Conservation (phyloP, 2,113 vertebrate genomes). For the Romanogobio albipinnatus region DNA sequence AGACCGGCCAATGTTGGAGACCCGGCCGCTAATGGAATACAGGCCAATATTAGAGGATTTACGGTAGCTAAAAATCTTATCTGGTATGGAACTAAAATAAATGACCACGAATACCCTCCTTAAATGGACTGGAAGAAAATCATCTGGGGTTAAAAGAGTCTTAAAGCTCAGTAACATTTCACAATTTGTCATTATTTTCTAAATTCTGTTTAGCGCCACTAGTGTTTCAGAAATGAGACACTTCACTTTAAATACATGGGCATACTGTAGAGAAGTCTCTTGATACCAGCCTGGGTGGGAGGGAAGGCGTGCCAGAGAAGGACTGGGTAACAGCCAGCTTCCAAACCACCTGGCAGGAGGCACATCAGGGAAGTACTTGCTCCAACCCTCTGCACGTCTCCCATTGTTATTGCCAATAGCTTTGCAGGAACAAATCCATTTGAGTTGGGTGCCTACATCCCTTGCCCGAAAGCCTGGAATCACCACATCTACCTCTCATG, state of each 20-base stretch:
- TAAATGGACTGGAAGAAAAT: not conserved
- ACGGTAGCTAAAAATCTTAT: not conserved
- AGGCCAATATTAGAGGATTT: no score
- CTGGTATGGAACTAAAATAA: not conserved
- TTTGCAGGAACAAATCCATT: conserved; percentile 56
- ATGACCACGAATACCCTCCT: not conserved
- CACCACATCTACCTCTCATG: conserved; percentile 10
- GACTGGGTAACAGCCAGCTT: conserved; percentile 24
- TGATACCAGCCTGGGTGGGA: not conserved
- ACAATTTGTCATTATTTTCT: not conserved
- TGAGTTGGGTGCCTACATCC: not conserved
- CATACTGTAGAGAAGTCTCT: not conserved
- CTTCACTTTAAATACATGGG: not conserved
- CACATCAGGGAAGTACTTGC: conserved; percentile 50
- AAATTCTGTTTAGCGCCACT: not conserved
- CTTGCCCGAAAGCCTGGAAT: not conserved
- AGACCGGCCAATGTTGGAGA: no score
- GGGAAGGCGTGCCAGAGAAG: not conserved
- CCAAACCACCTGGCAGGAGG: conserved; percentile 21
- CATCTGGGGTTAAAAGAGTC: not conserved
- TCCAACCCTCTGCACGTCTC: conserved; percentile 52
- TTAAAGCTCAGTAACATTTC: not conserved
- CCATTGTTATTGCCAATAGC: conserved; percentile 64
- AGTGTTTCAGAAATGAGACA: not conserved
- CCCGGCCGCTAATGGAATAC: no score